Base-by-base conservation (phyloP, 1,140 invertebrate genomes). In the Pemphigus obesinymphae region DNA sequence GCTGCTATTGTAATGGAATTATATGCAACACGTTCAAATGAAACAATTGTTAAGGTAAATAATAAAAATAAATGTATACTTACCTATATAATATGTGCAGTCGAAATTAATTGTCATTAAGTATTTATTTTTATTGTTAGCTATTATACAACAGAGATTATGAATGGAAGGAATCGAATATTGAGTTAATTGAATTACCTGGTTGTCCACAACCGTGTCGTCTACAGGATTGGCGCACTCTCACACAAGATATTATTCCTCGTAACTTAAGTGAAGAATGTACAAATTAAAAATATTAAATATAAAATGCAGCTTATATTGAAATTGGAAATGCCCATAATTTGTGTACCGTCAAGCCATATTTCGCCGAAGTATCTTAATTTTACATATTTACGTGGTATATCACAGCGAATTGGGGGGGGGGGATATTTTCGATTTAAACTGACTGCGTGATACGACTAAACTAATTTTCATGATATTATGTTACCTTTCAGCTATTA, bases 141-240 rank as follows among this genome's bases (percentile, higher is more conserved):
- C 13, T 80, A 29, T 43, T 80, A 61, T 80, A 80, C 76, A 80
- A 80, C 37, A 80, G 37, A 80, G 31, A 80, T 55, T 61, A 80
- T 29, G 76, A 80, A 63, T 80, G 76, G 76, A 63, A 80, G 63
- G 76, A 80, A 63, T 80, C 76, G 31, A 80, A 80, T 8, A 80
- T 80, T n/a, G 5, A 80, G 15, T 80, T 80, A 63, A 40, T 80
- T 43, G 76, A 80, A 63, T 43, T 80, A 80, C 76, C 76, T 10
- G 76, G 76, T 61, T 80, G 76, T 63, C 76, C 76, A 29, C 55
- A 43, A 29, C 76, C 76, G 31, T 80, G 76, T 61, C 50, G 76
- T 63, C 76, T 80, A 80, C 55, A 80, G 43, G 37, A n/a, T 80
- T 80, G 37, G 76, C 76, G 76, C 26, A 80, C 76, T 63, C 76